Evolutionary conservation across 2,797 vertebrate species (phyloP).

Genomic region (Hippocampus kuda): DNA sequence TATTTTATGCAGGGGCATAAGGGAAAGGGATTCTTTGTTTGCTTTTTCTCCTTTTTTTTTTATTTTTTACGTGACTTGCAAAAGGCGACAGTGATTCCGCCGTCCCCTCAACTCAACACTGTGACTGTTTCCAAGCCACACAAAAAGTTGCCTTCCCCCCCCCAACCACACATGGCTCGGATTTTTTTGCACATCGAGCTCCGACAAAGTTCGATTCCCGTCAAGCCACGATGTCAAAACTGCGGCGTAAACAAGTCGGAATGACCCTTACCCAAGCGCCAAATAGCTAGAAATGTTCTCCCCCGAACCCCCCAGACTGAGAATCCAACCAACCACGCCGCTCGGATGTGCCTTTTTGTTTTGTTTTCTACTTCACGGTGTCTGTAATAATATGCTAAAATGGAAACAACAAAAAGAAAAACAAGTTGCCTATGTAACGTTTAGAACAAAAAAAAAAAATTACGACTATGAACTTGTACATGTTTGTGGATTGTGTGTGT

Average conservation of each 20-base stretch:
- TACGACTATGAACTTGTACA: conserved; percentile 77
- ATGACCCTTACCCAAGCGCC: background rate
- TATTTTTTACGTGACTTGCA: conserved; percentile 28
- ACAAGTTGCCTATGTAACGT: conserved; percentile 78
- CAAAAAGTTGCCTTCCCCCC: conserved; percentile 73
- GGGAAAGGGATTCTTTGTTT: conserved; percentile 58
- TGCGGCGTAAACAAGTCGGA: background rate
- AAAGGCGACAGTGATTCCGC: conserved; percentile 36
- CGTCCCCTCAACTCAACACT: conserved; percentile 70
- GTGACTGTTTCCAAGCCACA: conserved; percentile 60
- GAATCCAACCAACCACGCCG: conserved; percentile 66
- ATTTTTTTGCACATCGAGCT: conserved; percentile 56
- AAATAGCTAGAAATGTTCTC: background rate
- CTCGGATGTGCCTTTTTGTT: conserved; percentile 93
- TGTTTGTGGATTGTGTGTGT: conserved; percentile 65
- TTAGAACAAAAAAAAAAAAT: conserved; percentile 77
- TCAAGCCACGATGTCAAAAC: conserved; percentile 4
- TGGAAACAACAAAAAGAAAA: conserved; percentile 23
- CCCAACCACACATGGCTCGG: conserved; percentile 11
- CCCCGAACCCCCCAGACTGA: conserved; percentile 14
- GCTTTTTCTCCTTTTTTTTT: background rate
- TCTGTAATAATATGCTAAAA: conserved; percentile 52
- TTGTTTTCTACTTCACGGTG: conserved; percentile 68
- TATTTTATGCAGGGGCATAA: conserved; percentile 60
- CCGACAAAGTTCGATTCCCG: background rate